Conservation (phyloP, 2,113 vertebrate genomes). For the Xenotilapia longispinis region DNA sequence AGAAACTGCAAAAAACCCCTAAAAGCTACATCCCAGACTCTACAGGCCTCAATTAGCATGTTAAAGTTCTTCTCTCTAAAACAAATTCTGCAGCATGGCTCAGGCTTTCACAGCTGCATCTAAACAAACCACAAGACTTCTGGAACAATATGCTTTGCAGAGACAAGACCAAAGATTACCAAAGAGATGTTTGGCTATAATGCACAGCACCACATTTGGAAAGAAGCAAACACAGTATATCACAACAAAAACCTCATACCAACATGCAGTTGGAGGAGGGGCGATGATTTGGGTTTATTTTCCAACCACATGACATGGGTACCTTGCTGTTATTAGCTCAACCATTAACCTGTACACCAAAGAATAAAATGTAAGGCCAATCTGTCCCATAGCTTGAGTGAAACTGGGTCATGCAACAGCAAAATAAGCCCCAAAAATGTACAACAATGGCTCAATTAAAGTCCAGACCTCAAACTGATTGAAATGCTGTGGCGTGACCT, state of each 20-base stretch:
- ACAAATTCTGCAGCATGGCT: not conserved
- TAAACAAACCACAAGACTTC: not conserved
- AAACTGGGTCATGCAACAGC: not conserved
- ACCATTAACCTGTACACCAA: not conserved
- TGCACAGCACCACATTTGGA: not conserved
- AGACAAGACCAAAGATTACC: not conserved
- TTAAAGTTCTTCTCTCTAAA: not conserved
- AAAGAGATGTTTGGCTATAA: not conserved
- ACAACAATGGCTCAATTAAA: not conserved
- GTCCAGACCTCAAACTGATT: not conserved
- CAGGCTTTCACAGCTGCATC: not conserved
- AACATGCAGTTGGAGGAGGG: not conserved
- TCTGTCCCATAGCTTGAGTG: not conserved
- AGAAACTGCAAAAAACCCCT: rapidly evolving
- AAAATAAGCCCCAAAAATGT: not conserved
- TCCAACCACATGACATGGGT: not conserved
- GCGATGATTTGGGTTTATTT: not conserved
- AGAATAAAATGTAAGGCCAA: not conserved
- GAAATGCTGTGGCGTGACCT: not conserved
- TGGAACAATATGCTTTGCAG: not conserved
- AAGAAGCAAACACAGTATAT: not conserved
- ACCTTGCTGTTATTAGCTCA: not conserved
- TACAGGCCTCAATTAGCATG: not conserved
- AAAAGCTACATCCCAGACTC: not conserved
- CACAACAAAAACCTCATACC: not conserved